Conservation (phyloP, 2,797 vertebrate species). For the Numenius phaeopus region DNA sequence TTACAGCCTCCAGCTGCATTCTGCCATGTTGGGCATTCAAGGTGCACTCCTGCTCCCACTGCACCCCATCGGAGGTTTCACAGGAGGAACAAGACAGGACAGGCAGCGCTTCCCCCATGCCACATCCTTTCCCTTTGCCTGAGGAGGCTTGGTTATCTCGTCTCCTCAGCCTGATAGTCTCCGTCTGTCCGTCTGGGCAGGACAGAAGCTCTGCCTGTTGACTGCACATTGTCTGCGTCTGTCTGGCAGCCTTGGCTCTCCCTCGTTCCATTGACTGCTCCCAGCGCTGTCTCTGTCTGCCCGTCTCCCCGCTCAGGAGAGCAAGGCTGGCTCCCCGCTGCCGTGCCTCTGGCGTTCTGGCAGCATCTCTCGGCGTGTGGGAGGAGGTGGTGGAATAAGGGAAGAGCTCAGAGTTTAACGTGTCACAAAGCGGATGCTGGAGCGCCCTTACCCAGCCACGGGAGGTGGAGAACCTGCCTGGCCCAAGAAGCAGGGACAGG, state of each 20-base stretch:
- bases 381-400: constrained; percentile 28
- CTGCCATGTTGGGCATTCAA: not conserved
- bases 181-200: constrained; percentile 12
- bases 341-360: constrained; percentile 14
- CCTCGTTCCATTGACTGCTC: not conserved
- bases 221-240: not conserved
- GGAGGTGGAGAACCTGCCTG: not conserved
- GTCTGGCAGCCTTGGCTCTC: constrained; percentile 10
- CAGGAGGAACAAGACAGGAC: not conserved
- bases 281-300: not conserved
- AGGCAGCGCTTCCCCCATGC: not conserved
- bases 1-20: not conserved
- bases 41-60: not conserved
- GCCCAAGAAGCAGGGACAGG: not conserved
- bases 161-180: constrained; percentile 7
- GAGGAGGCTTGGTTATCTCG: not conserved
- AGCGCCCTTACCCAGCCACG: not conserved
- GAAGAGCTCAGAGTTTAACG: not conserved
- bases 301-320: not conserved
- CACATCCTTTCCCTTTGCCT: not conserved
- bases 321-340: not conserved
- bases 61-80: not conserved
- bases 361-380: not conserved
- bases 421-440: not conserved
- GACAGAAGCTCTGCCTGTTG: constrained; percentile 9